These are phyloP conservation scores for Epicampocera succincta DNA, from an alignment of 2,888 invertebrate genomes.

Conservation along the genomic window DNA sequence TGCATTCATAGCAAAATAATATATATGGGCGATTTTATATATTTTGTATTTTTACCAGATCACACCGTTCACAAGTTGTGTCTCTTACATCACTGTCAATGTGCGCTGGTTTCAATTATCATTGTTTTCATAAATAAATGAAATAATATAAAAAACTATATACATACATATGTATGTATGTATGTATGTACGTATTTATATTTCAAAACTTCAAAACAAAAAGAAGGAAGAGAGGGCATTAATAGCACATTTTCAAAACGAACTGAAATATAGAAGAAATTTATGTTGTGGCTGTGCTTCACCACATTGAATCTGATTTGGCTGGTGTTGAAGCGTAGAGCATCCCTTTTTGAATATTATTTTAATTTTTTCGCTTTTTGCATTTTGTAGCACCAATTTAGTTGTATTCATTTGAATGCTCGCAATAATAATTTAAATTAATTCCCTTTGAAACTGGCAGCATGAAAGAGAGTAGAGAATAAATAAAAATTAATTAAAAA, in stretches of 20 bases:
- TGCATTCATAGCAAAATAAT: too few species aligned
- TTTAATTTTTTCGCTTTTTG: not conserved
- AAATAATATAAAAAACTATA: too few species aligned
- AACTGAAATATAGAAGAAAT: not conserved
- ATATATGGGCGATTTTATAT: too few species aligned
- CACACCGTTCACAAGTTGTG: too few species aligned
- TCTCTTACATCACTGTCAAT: too few species aligned
- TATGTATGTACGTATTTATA: too few species aligned
- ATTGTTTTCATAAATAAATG: too few species aligned
- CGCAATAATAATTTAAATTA: constrained; percentile 49
- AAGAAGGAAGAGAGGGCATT: not conserved
- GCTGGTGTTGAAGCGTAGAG: not conserved
- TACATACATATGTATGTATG: too few species aligned
- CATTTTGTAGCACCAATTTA: constrained; percentile 9
- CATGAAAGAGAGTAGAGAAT: not conserved
- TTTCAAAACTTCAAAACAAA: not conserved
- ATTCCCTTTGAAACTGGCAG: constrained; percentile 38
- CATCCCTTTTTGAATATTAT: constrained; percentile 7
- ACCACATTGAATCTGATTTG: constrained; percentile 20
- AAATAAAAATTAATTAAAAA: constrained; percentile 66
- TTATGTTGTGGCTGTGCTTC: not conserved
- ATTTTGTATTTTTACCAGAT: too few species aligned
- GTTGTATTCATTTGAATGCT: constrained; percentile 25
- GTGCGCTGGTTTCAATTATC: too few species aligned
- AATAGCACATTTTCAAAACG: not conserved